Evolutionary conservation across 2,113 vertebrate species (phyloP).

Genomic region (Tupaia tana): DNA sequence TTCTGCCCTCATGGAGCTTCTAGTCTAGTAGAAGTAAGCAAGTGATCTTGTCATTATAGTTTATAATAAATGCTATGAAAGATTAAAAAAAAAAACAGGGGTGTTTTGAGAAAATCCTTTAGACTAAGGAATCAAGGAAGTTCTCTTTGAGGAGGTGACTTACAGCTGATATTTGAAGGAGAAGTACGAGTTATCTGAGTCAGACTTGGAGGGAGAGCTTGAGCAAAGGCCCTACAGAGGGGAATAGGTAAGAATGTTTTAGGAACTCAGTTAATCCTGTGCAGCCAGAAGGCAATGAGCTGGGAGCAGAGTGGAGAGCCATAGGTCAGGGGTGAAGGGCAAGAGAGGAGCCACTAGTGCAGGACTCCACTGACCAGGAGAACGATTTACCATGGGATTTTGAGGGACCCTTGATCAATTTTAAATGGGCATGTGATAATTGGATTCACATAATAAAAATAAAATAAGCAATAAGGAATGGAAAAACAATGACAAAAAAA

Average conservation of each 20-base stretch:
- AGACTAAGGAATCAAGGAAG: neutral
- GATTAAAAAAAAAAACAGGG: neutral
- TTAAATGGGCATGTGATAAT: neutral
- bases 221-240: neutral
- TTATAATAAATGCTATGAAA: neutral
- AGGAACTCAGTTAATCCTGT: neutral
- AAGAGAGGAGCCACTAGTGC: fast-evolving
- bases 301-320: neutral
- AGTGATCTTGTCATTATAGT: neutral
- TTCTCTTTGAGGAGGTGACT: neutral
- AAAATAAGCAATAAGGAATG: neutral
- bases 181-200: neutral
- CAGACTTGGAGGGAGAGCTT: neutral
- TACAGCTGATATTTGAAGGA: neutral
- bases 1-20: neutral
- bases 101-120: neutral
- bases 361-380: neutral
- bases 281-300: neutral
- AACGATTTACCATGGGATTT: neutral
- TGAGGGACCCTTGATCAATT: neutral
- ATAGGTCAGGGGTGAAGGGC: neutral
- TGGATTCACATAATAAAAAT: constrained; percentile 35
- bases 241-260: neutral
- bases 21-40: neutral
- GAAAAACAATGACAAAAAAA: neutral